Base-by-base conservation (phyloP, 2,888 invertebrate species). In the Calliscelio sp. region DNA sequence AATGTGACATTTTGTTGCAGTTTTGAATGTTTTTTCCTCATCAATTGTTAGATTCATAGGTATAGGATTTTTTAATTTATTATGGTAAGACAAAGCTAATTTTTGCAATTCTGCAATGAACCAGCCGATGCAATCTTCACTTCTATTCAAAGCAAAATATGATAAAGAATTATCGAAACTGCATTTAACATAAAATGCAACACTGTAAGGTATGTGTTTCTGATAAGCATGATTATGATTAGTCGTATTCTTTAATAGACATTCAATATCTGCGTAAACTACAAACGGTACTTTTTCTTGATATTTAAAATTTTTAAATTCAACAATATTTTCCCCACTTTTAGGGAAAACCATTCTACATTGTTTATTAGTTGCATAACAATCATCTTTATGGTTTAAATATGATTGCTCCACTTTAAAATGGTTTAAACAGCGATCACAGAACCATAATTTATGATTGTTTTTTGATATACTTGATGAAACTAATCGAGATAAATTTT, bases 211-310 rank as follows among this genome's bases (percentile, higher is more conserved):
- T 14, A 16, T 16, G 24, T 68, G 68, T 68, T 68, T 68, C 16
- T 68, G 53, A 41, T 53, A 63, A 16, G 7, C 24, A 32, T 2
- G 32, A 10, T n/a, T 11, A 0, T 5, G 6, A 32, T 65, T 18
- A 14, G 18, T 8, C 25, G 49, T 49, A 46, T 53, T 25, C 38
- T 18, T 18, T 51, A 66, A 51, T n/a, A 51, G 5, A 46, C 51
- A 51, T 66, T 75, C 68, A 16, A 53, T 51, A 16, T 81, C 74
- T 8, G 73, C 66, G 10, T 74, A 74, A 0, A 81, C 38, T 14
- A 66, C 53, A 68, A 61, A 53, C 20, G 63, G 74, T 1, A 74
- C 63, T 28, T n/a, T 10, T 44, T 35, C 51, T 32, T 74, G 49
- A 11, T 74, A 51, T 0, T 51, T 53, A 7, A 59, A 66, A 41